phyloP scores from a whole-genome alignment of 1,140 invertebrate genomes.

The Papilio helenus region DNA sequence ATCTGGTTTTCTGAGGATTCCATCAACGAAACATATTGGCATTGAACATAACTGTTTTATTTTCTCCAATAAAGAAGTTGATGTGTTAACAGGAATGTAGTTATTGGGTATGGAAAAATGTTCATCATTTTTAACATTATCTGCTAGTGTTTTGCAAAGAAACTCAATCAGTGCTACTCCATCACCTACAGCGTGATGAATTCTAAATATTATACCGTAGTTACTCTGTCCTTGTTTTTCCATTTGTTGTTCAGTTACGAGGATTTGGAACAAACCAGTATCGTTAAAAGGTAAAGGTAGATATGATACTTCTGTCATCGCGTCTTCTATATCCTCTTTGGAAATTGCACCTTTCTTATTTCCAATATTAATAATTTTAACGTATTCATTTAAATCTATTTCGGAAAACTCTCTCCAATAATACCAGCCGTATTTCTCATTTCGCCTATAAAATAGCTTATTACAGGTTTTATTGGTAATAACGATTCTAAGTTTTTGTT shows the following conservation, averaged over 20 bases:
- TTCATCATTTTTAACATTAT: constrained; percentile 16
- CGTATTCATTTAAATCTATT: constrained; percentile 74
- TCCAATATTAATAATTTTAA: constrained; percentile 67
- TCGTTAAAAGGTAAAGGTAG: constrained; percentile 75
- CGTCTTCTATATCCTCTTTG: constrained; percentile 63
- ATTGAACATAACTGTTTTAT: constrained; percentile 57
- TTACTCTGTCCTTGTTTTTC: constrained; percentile 49
- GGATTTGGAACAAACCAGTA: constrained; percentile 80
- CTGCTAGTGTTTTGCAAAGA: constrained; percentile 73
- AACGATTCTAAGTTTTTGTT: constrained; percentile 54
- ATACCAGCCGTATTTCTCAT: constrained; percentile 79
- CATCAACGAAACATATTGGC: constrained; percentile 63
- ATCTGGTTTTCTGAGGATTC: constrained; percentile 69
- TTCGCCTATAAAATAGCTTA: constrained; percentile 78
- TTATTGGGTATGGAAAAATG: constrained; percentile 49
- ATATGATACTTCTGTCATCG: constrained; percentile 70
- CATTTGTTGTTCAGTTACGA: constrained; percentile 72
- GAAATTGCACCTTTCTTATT: constrained; percentile 55
- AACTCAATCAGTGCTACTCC: constrained; percentile 80
- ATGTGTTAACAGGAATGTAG: constrained; percentile 42
- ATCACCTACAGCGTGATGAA: constrained; percentile 83
- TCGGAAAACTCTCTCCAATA: constrained; percentile 76
- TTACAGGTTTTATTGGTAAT: constrained; percentile 45
- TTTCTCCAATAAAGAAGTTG: constrained; percentile 50
- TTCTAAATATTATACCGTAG: constrained; percentile 48